Evolutionary conservation across 1,140 invertebrate species (phyloP).

Genomic region (Scaptomyza pallida): DNA sequence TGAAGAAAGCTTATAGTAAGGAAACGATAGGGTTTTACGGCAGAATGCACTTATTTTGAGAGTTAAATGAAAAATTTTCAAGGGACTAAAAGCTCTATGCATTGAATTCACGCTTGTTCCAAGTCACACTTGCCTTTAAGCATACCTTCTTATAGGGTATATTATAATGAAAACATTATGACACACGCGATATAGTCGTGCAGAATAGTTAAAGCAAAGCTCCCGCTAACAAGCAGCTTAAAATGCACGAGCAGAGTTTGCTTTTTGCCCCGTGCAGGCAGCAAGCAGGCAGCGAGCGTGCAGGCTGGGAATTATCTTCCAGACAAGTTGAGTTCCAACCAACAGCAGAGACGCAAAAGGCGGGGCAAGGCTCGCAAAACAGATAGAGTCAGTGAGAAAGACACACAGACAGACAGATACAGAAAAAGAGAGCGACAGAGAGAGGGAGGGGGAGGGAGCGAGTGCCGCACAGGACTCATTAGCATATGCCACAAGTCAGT

Average conservation of each 20-base stretch:
- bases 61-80: too few species aligned
- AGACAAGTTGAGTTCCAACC: slow-evolving; percentile 36
- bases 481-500: slow-evolving; percentile 76
- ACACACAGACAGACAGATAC: slow-evolving; percentile 8
- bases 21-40: too few species aligned
- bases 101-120: not conserved
- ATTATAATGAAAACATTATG: slow-evolving; percentile 46
- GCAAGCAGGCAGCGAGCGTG: not conserved
- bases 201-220: slow-evolving; percentile 59
- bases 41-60: too few species aligned
- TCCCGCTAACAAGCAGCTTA: slow-evolving; percentile 71
- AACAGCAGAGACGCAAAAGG: slow-evolving; percentile 13
- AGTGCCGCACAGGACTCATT: slow-evolving; percentile 64
- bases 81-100: too few species aligned
- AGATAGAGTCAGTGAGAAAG: not conserved
- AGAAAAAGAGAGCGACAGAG: not conserved
- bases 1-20: not conserved
- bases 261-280: not conserved
- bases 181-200: slow-evolving; percentile 64
- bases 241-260: slow-evolving; percentile 41
- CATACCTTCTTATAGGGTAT: slow-evolving; percentile 19
- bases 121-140: not conserved
- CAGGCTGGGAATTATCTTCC: slow-evolving; percentile 45
- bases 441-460: not conserved
- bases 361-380: not conserved